phyloP scores from a whole-genome alignment of 2,888 invertebrate genomes.

The Stenurella melanura region DNA sequence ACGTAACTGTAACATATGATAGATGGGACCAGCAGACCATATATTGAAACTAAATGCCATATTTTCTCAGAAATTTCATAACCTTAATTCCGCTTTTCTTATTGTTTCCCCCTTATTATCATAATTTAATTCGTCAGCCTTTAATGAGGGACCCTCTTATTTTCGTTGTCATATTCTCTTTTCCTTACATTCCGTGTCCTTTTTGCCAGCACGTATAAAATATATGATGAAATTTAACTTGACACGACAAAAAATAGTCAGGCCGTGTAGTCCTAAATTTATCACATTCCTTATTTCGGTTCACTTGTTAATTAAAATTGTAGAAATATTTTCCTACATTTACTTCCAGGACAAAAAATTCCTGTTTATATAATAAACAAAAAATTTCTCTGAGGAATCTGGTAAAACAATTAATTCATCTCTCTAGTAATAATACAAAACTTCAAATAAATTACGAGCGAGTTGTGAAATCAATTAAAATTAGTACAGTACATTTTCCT shows the following conservation, averaged over 20 bases:
- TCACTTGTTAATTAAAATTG: background rate
- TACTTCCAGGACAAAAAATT: background rate
- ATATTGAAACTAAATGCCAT: background rate
- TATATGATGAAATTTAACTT: constrained; percentile 25
- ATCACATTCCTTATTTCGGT: background rate
- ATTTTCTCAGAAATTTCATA: background rate
- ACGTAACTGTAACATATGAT: background rate
- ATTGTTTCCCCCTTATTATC: background rate
- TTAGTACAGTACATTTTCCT: too few species aligned
- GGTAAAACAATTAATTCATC: too few species aligned
- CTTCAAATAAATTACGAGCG: too few species aligned
- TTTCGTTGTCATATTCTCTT: constrained; percentile 24
- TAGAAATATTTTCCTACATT: background rate
- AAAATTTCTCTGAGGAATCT: too few species aligned
- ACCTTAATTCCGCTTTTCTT: background rate
- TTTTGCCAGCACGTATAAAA: constrained; percentile 5
- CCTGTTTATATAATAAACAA: too few species aligned
- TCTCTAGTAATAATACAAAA: too few species aligned
- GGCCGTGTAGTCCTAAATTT: background rate
- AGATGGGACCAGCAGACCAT: background rate
- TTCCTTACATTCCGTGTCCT: constrained; percentile 18
- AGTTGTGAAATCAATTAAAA: too few species aligned
- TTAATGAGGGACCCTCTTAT: constrained; percentile 24
- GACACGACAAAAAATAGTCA: constrained; percentile 15
- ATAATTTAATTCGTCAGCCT: constrained; percentile 22